Conservation (phyloP, 92 coral and sea anemone genomes). For the Ricordea florida region DNA sequence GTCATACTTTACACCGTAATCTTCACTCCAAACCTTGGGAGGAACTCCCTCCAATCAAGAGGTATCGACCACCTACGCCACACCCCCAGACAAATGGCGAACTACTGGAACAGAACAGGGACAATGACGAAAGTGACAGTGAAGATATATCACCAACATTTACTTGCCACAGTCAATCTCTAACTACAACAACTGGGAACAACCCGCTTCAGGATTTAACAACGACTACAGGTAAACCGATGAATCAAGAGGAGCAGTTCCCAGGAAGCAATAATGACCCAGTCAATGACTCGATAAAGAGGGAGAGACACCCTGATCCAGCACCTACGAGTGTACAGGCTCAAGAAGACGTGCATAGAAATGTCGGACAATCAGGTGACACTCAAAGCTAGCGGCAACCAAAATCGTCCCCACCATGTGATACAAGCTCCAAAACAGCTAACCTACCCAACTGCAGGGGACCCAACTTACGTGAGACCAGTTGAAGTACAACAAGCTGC, state of each 20-base stretch:
- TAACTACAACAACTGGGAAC: background rate
- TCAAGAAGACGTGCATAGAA: too few species aligned
- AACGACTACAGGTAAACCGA: background rate
- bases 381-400: background rate
- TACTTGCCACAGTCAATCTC: background rate
- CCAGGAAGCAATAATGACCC: background rate
- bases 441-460: slow-evolving; percentile 5
- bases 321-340: too few species aligned
- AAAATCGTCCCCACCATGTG: background rate
- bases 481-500: background rate
- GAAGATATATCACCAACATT: background rate
- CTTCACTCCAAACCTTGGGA: slow-evolving; percentile 27
- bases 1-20: slow-evolving; percentile 17
- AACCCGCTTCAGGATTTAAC: background rate
- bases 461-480: slow-evolving; percentile 19
- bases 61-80: slow-evolving; percentile 12
- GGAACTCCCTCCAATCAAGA: slow-evolving; percentile 23
- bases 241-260: background rate
- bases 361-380: too few species aligned
- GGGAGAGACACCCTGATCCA: background rate
- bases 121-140: background rate
- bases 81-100: background rate
- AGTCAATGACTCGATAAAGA: background rate
- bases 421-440: slow-evolving; percentile 7
- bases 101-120: background rate